Conservation (phyloP, 2,797 vertebrate genomes). For the Sardinella longiceps region DNA sequence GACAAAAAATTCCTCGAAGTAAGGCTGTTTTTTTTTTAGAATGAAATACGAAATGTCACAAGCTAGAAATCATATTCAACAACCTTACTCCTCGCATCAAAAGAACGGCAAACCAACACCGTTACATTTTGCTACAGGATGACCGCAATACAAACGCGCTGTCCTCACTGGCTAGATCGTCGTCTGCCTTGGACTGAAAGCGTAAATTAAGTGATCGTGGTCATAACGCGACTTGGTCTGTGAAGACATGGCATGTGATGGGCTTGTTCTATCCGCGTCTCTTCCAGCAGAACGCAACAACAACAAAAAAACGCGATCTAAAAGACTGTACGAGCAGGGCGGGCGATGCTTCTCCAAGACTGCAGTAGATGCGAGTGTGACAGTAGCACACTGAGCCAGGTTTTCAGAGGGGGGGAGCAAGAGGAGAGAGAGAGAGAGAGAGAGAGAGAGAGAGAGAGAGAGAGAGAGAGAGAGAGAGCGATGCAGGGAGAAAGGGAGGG, state of each 20-base stretch:
- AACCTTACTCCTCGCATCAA: background rate
- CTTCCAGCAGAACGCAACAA: conserved; percentile 39
- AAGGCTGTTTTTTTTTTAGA: background rate
- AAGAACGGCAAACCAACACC: conserved; percentile 30
- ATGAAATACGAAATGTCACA: background rate
- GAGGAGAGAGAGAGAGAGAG: conserved; percentile 42
- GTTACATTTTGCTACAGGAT: conserved; percentile 38
- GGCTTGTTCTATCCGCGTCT: conserved; percentile 39
- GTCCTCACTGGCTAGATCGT: conserved; percentile 3
- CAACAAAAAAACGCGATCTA: conserved; percentile 31
- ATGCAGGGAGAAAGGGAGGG: conserved; percentile 42
- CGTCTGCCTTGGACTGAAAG: conserved; percentile 7
- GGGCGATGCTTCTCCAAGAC: conserved; percentile 52
- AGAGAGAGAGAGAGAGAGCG: conserved; percentile 27
- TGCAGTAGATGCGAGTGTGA: conserved; percentile 66
- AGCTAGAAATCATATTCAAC: background rate
- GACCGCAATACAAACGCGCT: conserved; percentile 36
- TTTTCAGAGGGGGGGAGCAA: conserved; percentile 49
- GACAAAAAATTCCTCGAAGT: background rate
- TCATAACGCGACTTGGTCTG: conserved; percentile 21
- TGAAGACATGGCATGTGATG: conserved; percentile 6
- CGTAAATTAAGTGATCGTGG: conserved; percentile 4
- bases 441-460: conserved; percentile 34
- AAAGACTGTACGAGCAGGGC: conserved; percentile 37
- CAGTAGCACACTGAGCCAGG: conserved; percentile 52